These are phyloP conservation scores for Platyrinchus mystaceus DNA, from an alignment of 2,797 vertebrate genomes.

Conservation along the genomic window DNA sequence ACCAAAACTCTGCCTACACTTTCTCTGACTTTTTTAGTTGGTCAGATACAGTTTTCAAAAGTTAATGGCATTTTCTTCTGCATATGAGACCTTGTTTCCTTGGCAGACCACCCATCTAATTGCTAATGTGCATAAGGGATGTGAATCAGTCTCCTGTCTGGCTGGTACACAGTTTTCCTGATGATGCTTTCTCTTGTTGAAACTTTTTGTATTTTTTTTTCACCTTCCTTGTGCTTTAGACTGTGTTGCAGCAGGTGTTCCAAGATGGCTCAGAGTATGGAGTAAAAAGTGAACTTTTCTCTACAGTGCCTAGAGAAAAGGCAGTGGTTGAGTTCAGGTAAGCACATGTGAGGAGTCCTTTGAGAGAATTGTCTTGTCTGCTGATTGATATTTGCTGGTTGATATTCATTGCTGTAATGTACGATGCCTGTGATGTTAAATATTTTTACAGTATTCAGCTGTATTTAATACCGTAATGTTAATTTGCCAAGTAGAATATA, in stretches of 20 bases:
- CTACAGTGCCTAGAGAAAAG: slow-evolving; percentile 73
- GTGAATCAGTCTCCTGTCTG: neutral
- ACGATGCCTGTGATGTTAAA: neutral
- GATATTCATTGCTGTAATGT: neutral
- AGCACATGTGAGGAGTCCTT: neutral
- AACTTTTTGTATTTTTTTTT: neutral
- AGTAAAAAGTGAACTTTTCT: slow-evolving; percentile 87
- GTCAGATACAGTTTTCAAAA: neutral
- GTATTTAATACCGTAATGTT: neutral
- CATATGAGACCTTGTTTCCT: neutral
- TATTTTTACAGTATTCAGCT: neutral
- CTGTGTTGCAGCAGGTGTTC: slow-evolving; percentile 83
- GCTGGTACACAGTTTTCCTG: neutral
- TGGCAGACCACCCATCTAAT: neutral
- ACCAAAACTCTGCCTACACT: neutral
- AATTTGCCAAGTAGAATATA: neutral
- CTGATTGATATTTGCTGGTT: neutral
- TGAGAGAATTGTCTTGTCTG: neutral
- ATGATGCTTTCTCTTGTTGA: neutral
- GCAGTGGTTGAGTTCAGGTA: slow-evolving; percentile 93
- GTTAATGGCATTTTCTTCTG: neutral
- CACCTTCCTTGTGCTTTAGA: slow-evolving; percentile 71
- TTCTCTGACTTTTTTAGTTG: neutral
- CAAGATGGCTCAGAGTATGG: slow-evolving; percentile 80
- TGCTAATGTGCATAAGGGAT: neutral